Evolutionary conservation across 2,888 invertebrate species (phyloP).

Genomic region (Dascillus cervinus): DNA sequence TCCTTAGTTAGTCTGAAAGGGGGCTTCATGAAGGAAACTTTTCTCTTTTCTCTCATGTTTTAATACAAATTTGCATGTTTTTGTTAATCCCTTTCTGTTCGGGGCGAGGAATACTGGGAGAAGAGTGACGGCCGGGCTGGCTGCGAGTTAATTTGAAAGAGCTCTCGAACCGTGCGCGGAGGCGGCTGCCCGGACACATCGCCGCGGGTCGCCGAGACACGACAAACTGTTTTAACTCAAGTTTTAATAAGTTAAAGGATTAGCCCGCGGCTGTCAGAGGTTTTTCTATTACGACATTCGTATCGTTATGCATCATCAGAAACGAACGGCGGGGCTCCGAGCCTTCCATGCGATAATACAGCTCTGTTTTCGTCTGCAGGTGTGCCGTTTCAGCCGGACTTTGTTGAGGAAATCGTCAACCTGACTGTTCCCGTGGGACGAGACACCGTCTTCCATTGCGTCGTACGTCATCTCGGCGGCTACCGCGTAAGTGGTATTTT

Average conservation of each 20-base stretch:
- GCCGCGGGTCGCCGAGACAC: conserved; percentile 32
- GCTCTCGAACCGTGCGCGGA: conserved; percentile 32
- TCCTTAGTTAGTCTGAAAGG: too few relatives aligned
- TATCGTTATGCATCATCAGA: conserved; percentile 22
- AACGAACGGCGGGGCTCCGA: too few relatives aligned
- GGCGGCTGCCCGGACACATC: conserved; percentile 29
- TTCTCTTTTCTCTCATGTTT: conserved; percentile 36
- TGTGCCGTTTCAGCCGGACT: conserved; percentile 75
- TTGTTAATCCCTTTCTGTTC: conserved; percentile 35
- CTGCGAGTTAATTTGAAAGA: conserved; percentile 38
- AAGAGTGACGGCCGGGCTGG: conserved; percentile 36
- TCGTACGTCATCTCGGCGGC: conserved; percentile 79
- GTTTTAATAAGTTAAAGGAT: conserved; percentile 43
- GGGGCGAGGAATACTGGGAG: conserved; percentile 11
- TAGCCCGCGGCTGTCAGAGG: conserved; percentile 35
- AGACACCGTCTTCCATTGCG: conserved; percentile 81
- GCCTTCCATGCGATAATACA: too few relatives aligned
- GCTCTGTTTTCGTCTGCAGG: conserved; percentile 46
- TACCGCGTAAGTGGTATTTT: conserved; percentile 63
- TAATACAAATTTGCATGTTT: conserved; percentile 44
- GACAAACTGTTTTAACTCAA: conserved; percentile 41
- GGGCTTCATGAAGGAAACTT: conserved; percentile 25
- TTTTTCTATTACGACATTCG: conserved; percentile 37
- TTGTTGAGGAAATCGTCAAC: conserved; percentile 74
- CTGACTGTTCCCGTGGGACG: conserved; percentile 77